Percentiles rank a stretch among this genome's conserved stretches.
These are phyloP conservation scores for Momotus momota DNA, from an alignment of 2,797 vertebrate genomes.

Conservation along the genomic window DNA sequence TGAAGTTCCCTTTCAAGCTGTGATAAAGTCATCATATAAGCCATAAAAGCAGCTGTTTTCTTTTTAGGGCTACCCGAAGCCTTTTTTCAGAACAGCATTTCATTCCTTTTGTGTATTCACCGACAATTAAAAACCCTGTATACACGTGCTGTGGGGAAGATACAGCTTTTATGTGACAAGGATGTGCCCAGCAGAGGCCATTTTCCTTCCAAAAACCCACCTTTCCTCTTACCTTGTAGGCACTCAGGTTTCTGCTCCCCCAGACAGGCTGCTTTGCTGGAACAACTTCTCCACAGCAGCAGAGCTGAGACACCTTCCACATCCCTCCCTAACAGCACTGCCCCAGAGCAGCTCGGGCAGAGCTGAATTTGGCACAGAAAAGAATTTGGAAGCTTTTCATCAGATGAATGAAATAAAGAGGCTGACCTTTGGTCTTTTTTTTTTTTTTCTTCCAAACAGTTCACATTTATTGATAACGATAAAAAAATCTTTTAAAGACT, in stretches of 20 bases:
- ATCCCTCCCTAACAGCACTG: accelerated
- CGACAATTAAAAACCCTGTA: neutral
- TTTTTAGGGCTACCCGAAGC: neutral
- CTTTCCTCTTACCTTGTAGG: neutral
- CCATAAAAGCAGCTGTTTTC: neutral
- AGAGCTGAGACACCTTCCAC: neutral
- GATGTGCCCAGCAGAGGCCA: neutral
- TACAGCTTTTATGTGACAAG: accelerated
- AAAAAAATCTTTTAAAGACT: slow-evolving; percentile 86
- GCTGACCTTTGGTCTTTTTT: neutral
- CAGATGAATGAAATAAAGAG: neutral
- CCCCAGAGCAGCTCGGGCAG: neutral
- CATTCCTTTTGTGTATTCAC: neutral
- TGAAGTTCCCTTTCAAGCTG: neutral
- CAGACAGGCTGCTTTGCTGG: neutral
- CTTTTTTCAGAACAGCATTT: neutral
- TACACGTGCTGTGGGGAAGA: accelerated
- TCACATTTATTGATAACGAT: slow-evolving; percentile 83
- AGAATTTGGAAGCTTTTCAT: neutral
- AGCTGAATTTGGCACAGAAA: neutral
- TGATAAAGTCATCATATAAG: neutral
- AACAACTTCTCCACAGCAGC: neutral
- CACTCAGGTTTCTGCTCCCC: neutral
- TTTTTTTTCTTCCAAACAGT: slow-evolving; percentile 67
- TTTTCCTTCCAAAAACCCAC: neutral